phyloP scores from a whole-genome alignment of 2,113 vertebrate genomes.

The Tachysurus vachellii region DNA sequence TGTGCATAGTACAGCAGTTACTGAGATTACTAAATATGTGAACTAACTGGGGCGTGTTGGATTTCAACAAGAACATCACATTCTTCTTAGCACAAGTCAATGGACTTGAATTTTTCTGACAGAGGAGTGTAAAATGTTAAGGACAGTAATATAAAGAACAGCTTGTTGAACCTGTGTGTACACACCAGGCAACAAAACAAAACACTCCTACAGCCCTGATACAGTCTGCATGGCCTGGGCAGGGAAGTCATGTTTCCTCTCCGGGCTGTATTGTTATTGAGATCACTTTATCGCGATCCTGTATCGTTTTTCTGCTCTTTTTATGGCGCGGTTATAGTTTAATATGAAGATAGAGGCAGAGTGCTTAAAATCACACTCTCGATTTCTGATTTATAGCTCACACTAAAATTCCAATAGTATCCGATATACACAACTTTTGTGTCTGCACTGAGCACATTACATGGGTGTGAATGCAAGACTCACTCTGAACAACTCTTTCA shows the following conservation, averaged over 20 bases:
- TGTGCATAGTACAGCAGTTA: background rate
- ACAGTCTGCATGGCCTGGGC: background rate
- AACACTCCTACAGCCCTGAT: background rate
- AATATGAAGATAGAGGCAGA: background rate
- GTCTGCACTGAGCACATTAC: background rate
- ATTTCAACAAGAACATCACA: background rate
- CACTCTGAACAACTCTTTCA: slow-evolving; percentile 92
- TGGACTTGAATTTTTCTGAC: background rate
- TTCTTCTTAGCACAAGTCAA: background rate
- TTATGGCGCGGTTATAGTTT: background rate
- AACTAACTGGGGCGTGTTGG: background rate
- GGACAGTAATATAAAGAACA: background rate
- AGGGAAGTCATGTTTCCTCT: background rate
- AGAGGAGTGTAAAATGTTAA: background rate
- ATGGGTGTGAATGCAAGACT: slow-evolving; percentile 62
- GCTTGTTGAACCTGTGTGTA: background rate
- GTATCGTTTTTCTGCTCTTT: background rate
- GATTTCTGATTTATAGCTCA: background rate
- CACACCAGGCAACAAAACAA: background rate
- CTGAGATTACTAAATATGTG: background rate
- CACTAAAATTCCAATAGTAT: background rate
- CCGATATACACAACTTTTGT: background rate
- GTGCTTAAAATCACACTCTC: background rate
- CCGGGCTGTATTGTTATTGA: background rate
- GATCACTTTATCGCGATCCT: background rate